A percentile compares a stretch with the other conserved stretches of the same genome.
Conservation (phyloP, 2,888 invertebrate genomes). For the Muscina levida region DNA sequence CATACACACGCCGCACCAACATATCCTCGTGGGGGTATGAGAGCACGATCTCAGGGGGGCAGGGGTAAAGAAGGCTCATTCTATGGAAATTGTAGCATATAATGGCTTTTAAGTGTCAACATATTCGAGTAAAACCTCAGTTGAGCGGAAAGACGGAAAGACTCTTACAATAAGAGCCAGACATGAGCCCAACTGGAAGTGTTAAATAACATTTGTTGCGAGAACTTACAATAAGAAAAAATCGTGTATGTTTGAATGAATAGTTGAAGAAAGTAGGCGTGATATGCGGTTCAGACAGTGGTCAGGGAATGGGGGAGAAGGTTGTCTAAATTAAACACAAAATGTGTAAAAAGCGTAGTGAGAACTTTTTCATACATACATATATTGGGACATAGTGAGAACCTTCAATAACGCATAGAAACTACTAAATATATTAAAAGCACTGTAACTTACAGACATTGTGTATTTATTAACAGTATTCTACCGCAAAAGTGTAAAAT, state of each 20-base stretch:
- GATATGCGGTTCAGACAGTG: neutral
- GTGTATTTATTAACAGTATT: no score
- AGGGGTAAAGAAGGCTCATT: slow-evolving; percentile 1
- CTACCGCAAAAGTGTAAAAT: no score
- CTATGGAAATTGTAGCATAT: slow-evolving; percentile 29
- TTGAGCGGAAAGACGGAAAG: neutral
- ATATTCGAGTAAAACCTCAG: slow-evolving; percentile 24
- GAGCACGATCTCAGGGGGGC: no score
- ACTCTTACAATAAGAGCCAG: slow-evolving; percentile 2
- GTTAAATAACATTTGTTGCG: slow-evolving; percentile 53
- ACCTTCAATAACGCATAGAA: no score
- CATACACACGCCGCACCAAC: neutral
- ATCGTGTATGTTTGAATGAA: no score
- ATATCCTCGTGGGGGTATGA: neutral
- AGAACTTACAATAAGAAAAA: neutral
- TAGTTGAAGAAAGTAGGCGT: neutral
- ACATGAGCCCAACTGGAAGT: slow-evolving; percentile 46
- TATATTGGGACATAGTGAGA: no score
- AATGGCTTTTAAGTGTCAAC: slow-evolving; percentile 55
- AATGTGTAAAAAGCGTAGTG: no score
- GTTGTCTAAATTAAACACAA: slow-evolving; percentile 41
- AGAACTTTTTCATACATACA: no score
- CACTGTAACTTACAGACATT: no score
- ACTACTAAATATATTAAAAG: no score
- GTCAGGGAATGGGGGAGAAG: neutral